These are phyloP conservation scores for Ditula angustiorana DNA, from an alignment of 2,888 invertebrate genomes.

Conservation along the genomic window DNA sequence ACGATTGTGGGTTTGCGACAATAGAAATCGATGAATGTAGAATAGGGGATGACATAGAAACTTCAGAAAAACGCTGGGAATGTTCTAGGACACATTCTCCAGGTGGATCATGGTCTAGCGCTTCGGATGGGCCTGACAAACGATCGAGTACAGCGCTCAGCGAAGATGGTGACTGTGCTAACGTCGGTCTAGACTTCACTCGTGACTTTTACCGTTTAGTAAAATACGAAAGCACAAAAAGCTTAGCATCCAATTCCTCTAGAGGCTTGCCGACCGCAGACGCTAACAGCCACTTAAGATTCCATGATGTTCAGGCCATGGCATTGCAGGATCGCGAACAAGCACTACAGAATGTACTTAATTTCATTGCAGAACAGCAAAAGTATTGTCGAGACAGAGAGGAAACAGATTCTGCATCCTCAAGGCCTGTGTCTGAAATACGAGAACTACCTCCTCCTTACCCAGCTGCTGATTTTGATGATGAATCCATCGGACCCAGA, in stretches of 20 bases:
- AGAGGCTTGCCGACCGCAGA: slow-evolving; percentile 86
- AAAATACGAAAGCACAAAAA: slow-evolving; percentile 92
- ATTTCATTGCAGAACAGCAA: slow-evolving; percentile 91
- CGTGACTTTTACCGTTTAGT: slow-evolving; percentile 92
- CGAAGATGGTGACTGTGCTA: slow-evolving; percentile 89
- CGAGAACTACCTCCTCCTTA: slow-evolving; percentile 84
- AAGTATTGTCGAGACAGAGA: slow-evolving; percentile 88
- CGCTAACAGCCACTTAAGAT: slow-evolving; percentile 73
- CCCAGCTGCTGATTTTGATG: slow-evolving; percentile 78
- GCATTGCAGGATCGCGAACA: slow-evolving; percentile 87
- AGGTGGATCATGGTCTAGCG: slow-evolving; percentile 87
- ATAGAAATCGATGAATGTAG: slow-evolving; percentile 89
- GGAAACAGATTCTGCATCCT: slow-evolving; percentile 84
- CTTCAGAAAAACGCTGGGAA: slow-evolving; percentile 88
- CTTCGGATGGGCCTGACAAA: slow-evolving; percentile 87
- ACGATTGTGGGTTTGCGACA: slow-evolving; percentile 89
- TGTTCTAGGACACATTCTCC: slow-evolving; percentile 86
- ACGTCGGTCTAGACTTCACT: slow-evolving; percentile 90
- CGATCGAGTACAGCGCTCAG: slow-evolving; percentile 89
- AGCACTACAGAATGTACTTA: slow-evolving; percentile 89
- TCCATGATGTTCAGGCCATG: slow-evolving; percentile 78
- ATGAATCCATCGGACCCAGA: slow-evolving; percentile 78
- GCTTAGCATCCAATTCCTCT: slow-evolving; percentile 90
- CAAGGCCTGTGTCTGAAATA: slow-evolving; percentile 84
- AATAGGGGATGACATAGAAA: slow-evolving; percentile 75